phyloP scores from a whole-genome alignment of 1,140 invertebrate species.

The Eueides isabella region DNA sequence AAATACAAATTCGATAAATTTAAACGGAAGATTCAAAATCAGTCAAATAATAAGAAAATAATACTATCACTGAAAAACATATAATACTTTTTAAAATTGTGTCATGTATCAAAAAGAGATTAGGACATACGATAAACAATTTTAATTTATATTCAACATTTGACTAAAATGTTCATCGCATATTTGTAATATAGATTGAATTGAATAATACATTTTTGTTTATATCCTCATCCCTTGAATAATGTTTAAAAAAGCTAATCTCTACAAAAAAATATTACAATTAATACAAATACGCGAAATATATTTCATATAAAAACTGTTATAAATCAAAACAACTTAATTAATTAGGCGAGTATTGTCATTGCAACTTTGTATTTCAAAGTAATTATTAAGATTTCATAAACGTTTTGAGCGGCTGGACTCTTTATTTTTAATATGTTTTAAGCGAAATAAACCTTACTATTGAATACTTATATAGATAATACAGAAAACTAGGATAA shows the following conservation, averaged over 20 bases:
- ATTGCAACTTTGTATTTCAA: not conserved
- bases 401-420: slow-evolving; percentile 11
- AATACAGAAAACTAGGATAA: too few relatives aligned
- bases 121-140: not conserved
- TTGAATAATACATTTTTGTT: not conserved
- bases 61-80: slow-evolving; percentile 23
- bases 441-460: slow-evolving; percentile 4
- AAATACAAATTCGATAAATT: slow-evolving; percentile 17
- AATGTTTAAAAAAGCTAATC: not conserved
- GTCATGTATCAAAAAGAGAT: not conserved
- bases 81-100: slow-evolving; percentile 10
- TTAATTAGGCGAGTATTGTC: slow-evolving; percentile 13
- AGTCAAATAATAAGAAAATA: slow-evolving; percentile 41
- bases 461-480: not conserved
- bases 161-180: not conserved
- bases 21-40: slow-evolving; percentile 45
- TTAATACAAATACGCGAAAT: not conserved
- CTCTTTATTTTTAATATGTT: not conserved
- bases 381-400: not conserved
- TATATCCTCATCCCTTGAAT: not conserved
- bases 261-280: not conserved
- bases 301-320: slow-evolving; percentile 13
- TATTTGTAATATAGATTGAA: not conserved
- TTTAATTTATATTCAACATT: not conserved
- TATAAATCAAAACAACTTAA: not conserved